A percentile compares a stretch with the other conserved stretches of the same genome.
These are phyloP conservation scores for Agelastica alni DNA, from an alignment of 2,888 invertebrate genomes.

Conservation along the genomic window DNA sequence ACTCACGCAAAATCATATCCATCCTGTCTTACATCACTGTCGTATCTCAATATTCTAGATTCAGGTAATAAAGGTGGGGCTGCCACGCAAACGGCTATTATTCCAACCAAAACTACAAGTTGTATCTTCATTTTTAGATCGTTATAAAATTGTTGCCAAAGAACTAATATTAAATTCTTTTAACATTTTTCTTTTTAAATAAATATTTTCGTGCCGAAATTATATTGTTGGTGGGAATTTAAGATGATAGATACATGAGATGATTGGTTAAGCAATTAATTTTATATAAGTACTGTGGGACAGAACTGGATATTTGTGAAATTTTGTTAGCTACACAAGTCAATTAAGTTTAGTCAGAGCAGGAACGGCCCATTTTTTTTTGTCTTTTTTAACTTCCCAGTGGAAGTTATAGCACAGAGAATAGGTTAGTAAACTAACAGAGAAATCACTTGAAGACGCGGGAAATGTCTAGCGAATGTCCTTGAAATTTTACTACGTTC, in stretches of 20 bases:
- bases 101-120: constrained; percentile 7
- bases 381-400: too few relatives aligned
- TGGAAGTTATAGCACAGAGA: too few relatives aligned
- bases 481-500: too few relatives aligned
- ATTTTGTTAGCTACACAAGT: too few relatives aligned
- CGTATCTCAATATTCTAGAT: constrained; percentile 15
- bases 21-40: constrained; percentile 16
- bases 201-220: background rate
- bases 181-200: constrained; percentile 16
- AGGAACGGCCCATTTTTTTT: too few relatives aligned
- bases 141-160: background rate
- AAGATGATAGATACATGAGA: background rate
- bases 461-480: too few relatives aligned
- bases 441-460: too few relatives aligned
- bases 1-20: constrained; percentile 17
- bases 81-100: constrained; percentile 6
- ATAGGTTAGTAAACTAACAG: too few relatives aligned
- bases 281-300: too few relatives aligned
- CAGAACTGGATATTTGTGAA: too few relatives aligned
- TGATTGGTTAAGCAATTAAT: background rate
- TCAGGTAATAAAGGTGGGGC: background rate
- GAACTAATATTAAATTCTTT: too few relatives aligned
- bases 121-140: constrained; percentile 10
- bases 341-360: too few relatives aligned
- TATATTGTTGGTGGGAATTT: constrained; percentile 4